Percentiles rank a stretch among this genome's conserved stretches.
Evolutionary conservation across 2,797 vertebrate genomes (phyloP).

Genomic region (Mus minutoides): DNA sequence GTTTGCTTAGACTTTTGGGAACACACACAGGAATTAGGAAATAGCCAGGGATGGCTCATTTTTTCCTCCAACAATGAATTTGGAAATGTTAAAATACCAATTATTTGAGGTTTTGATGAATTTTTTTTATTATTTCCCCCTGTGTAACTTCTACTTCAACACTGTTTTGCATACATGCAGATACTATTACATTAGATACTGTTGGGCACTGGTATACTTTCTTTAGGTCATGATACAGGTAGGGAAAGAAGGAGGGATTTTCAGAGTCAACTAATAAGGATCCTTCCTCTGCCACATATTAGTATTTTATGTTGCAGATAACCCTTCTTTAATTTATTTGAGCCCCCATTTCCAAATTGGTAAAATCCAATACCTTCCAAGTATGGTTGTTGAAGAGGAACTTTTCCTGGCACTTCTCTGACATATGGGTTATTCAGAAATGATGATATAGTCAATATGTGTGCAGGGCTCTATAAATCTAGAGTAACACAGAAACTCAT

Average conservation of each 20-base stretch:
- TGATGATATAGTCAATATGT: not conserved
- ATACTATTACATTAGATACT: not conserved
- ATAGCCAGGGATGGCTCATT: not conserved
- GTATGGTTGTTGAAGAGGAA: not conserved
- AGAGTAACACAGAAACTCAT: not conserved
- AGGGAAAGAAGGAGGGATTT: not conserved
- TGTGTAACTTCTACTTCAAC: not conserved
- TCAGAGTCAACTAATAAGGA: not conserved
- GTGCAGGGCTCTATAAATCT: not conserved
- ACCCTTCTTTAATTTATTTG: not conserved
- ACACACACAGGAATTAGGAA: not conserved
- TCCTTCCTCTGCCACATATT: not conserved
- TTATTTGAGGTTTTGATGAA: not conserved
- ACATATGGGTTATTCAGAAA: not conserved
- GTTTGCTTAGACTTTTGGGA: not conserved
- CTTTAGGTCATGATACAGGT: not conserved
- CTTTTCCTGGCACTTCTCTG: not conserved
- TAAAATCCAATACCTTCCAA: not conserved
- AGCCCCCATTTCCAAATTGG: not conserved
- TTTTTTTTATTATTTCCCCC: not conserved
- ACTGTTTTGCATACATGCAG: not conserved
- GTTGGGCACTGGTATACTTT: not conserved
- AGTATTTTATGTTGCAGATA: not conserved
- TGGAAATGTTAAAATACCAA: not conserved
- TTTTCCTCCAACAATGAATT: not conserved